Percentiles rank a stretch among this genome's conserved stretches.
These are phyloP conservation scores for Danio kyathit DNA, from an alignment of 2,797 vertebrate species.

Conservation along the genomic window DNA sequence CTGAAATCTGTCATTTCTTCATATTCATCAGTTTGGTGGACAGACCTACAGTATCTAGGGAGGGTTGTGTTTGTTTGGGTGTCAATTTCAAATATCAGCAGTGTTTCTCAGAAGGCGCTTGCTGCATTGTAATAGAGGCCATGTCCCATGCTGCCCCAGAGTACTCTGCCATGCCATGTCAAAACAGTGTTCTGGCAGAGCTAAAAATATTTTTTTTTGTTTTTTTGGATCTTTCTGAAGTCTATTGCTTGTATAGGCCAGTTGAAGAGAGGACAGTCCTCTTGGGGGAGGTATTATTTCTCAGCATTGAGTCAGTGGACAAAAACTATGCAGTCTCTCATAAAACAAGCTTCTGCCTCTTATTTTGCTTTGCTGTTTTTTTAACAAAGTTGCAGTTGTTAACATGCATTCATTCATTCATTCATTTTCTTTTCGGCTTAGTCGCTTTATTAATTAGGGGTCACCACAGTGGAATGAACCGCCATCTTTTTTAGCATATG, in stretches of 20 bases:
- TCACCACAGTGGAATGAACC: no score
- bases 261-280: conserved; percentile 14
- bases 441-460: no score
- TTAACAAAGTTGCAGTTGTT: background rate
- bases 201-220: conserved; percentile 1
- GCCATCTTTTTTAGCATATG: no score
- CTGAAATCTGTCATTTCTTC: no score
- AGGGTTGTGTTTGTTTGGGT: no score
- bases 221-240: background rate
- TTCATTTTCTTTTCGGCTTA: no score
- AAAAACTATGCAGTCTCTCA: background rate
- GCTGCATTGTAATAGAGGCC: no score
- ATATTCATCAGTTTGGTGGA: no score
- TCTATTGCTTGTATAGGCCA: conserved; percentile 10
- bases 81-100: no score
- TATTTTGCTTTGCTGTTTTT: background rate
- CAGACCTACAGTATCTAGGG: no score
- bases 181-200: conserved; percentile 1
- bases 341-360: background rate
- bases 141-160: background rate
- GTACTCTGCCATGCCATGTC: background rate
- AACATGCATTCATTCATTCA: no score
- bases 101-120: no score
- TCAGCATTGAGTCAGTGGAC: conserved; percentile 5
- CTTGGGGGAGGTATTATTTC: conserved; percentile 1